These are phyloP conservation scores for Pachliopta kotzebuea DNA, from an alignment of 2,888 invertebrate species.

Conservation along the genomic window DNA sequence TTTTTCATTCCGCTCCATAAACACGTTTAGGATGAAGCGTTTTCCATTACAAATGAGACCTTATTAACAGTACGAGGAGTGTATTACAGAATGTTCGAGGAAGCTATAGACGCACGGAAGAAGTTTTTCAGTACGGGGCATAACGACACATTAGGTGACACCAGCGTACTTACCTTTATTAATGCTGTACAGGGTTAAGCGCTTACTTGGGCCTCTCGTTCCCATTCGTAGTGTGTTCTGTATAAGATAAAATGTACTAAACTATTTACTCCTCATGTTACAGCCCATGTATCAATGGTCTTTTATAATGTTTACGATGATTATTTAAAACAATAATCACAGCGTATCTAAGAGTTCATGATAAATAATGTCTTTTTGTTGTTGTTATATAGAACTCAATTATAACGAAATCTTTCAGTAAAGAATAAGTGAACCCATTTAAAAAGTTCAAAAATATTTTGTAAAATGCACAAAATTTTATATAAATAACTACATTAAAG, in stretches of 20 bases:
- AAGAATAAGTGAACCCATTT: too few relatives aligned
- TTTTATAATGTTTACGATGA: too few relatives aligned
- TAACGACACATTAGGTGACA: conserved; percentile 75
- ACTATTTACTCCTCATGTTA: too few relatives aligned
- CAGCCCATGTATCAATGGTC: too few relatives aligned
- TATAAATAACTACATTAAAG: too few relatives aligned
- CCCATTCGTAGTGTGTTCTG: conserved; percentile 38
- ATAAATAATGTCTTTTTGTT: too few relatives aligned
- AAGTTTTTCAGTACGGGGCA: conserved; percentile 72
- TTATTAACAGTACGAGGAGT: conserved; percentile 38
- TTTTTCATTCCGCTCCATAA: conserved; percentile 58
- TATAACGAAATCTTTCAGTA: too few relatives aligned
- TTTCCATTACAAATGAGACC: conserved; percentile 40
- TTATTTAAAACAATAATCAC: too few relatives aligned
- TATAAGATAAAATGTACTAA: conserved; percentile 31
- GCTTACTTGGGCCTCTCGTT: conserved; percentile 41
- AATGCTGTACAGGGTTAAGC: conserved; percentile 70
- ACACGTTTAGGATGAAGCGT: conserved; percentile 41
- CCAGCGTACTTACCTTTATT: conserved; percentile 73
- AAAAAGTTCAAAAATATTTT: too few relatives aligned
- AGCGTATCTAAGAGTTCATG: too few relatives aligned
- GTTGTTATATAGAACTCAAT: too few relatives aligned
- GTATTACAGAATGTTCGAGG: conserved; percentile 38
- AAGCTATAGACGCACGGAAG: conserved; percentile 51
- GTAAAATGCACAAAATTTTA: too few relatives aligned